Evolutionary conservation across 2,888 invertebrate genomes (phyloP).

Genomic region (Ormyrus nitidulus): DNA sequence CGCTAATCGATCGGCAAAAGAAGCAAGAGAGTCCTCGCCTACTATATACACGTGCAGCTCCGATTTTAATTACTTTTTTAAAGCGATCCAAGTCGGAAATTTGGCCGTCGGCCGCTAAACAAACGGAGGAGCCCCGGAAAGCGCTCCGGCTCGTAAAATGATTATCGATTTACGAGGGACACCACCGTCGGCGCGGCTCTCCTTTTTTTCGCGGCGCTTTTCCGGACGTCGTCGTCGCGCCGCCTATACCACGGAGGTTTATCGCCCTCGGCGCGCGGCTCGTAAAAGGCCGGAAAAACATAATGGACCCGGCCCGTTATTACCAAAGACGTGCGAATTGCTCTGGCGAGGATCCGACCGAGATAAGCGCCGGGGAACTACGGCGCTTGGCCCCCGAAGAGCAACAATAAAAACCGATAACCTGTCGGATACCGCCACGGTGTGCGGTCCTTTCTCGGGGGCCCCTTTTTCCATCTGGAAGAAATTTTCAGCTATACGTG

Average conservation of each 20-base stretch:
- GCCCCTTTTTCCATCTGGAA: too few species aligned
- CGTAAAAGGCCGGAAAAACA: constrained; percentile 44
- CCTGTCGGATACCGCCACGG: too few species aligned
- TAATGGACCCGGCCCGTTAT: constrained; percentile 34
- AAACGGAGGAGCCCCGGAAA: background rate
- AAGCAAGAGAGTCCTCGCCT: background rate
- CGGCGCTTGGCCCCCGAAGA: background rate
- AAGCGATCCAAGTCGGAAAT: too few species aligned
- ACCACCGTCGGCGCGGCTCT: constrained; percentile 59
- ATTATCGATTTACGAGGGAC: constrained; percentile 69
- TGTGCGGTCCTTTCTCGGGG: too few species aligned
- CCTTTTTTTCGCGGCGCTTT: constrained; percentile 16
- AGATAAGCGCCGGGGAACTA: constrained; percentile 24
- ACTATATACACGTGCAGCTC: too few species aligned
- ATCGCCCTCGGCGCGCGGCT: background rate
- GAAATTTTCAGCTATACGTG: too few species aligned
- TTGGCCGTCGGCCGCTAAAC: too few species aligned
- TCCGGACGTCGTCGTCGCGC: constrained; percentile 2
- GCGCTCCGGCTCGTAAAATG: constrained; percentile 62
- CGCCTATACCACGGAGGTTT: background rate
- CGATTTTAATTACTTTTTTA: too few species aligned
- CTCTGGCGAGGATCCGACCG: constrained; percentile 17
- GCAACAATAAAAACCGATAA: too few species aligned
- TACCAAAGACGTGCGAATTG: constrained; percentile 51
- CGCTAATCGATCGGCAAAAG: background rate